Conservation (phyloP, 2,888 invertebrate genomes). For the Sarcophaga variegata region DNA sequence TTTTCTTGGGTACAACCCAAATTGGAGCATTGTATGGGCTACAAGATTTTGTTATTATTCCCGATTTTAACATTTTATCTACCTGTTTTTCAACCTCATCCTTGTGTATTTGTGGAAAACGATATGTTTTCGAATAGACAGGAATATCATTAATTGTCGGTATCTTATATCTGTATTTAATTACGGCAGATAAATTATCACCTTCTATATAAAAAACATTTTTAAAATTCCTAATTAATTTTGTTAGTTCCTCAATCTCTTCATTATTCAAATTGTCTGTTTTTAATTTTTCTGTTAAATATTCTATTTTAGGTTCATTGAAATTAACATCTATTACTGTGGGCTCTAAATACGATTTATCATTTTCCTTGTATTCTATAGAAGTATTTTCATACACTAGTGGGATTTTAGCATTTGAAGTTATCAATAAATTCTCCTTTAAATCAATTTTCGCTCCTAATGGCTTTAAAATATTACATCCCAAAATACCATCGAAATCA, state of each 20-base stretch:
- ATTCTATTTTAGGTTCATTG: conserved; percentile 27
- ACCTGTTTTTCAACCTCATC: too few relatives aligned
- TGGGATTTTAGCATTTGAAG: conserved; percentile 30
- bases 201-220: too few relatives aligned
- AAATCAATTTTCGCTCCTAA: too few relatives aligned
- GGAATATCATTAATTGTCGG: too few relatives aligned
- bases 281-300: conserved; percentile 28
- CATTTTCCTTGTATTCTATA: conserved; percentile 6
- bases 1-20: too few relatives aligned
- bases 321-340: conserved; percentile 51
- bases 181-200: too few relatives aligned
- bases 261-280: conserved; percentile 41
- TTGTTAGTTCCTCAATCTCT: conserved; percentile 27
- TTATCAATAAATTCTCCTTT: conserved; percentile 15
- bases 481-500: neutral
- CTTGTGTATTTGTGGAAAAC: too few relatives aligned
- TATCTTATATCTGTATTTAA: too few relatives aligned
- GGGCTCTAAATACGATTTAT: conserved; percentile 29
- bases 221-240: conserved; percentile 29
- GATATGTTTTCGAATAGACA: too few relatives aligned
- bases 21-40: too few relatives aligned
- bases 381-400: conserved; percentile 20
- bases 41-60: too few relatives aligned
- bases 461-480: neutral
- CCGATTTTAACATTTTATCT: too few relatives aligned